Percentiles rank a stretch among this genome's conserved stretches.
These are phyloP conservation scores for Cliona cf. orientalis DNA, from an alignment of 37 sponge, comb jelly and placozoan species.

Conservation along the genomic window DNA sequence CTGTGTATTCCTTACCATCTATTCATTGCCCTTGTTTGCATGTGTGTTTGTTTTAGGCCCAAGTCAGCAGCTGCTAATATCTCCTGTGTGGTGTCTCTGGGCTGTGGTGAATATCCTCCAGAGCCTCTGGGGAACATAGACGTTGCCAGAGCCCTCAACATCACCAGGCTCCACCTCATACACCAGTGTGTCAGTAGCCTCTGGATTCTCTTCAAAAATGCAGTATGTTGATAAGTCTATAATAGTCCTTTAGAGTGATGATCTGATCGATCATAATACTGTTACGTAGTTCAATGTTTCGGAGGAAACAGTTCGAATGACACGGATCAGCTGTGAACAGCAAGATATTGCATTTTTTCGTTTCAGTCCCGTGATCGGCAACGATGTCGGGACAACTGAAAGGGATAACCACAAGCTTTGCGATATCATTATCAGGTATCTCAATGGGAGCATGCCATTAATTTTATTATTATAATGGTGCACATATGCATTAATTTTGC, in stretches of 20 bases:
- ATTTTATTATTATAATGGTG: neutral
- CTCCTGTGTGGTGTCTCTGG: conserved; percentile 51
- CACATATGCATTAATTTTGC: neutral
- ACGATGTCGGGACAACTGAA: conserved; percentile 43
- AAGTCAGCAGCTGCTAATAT: neutral
- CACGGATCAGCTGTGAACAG: conserved; percentile 24
- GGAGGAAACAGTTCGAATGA: conserved; percentile 32
- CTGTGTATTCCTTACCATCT: neutral
- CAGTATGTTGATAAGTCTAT: neutral
- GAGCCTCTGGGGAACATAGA: conserved; percentile 24
- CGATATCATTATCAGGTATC: conserved; percentile 33
- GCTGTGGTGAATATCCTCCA: conserved; percentile 37
- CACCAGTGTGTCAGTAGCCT: neutral
- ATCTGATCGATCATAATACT: neutral
- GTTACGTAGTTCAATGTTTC: conserved; percentile 38
- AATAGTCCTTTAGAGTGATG: neutral
- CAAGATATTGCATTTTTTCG: conserved; percentile 58
- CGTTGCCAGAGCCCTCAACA: neutral
- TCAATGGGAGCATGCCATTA: no score
- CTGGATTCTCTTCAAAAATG: neutral
- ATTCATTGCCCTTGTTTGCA: conserved; percentile 7
- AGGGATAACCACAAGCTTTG: conserved; percentile 46
- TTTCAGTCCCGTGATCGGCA: conserved; percentile 51
- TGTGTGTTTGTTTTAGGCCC: neutral
- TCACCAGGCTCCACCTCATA: neutral